These are phyloP conservation scores for Proteles cristata DNA, from an alignment of 2,113 vertebrate species.

Conservation along the genomic window DNA sequence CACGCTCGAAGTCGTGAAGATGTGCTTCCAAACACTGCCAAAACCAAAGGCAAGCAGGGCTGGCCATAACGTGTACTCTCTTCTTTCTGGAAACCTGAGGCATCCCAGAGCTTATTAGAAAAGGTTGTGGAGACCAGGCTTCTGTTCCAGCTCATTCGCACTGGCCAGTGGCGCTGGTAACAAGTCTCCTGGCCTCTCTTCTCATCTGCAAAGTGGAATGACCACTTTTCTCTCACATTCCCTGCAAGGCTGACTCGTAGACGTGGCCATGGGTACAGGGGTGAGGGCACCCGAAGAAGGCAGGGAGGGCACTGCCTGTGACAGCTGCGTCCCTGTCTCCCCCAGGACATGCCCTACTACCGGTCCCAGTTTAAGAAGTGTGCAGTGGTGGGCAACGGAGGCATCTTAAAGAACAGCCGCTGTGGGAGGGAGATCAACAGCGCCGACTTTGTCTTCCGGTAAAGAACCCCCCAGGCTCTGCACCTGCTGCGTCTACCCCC, in stretches of 20 bases:
- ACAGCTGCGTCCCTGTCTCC: not conserved
- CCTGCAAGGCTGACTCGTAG: not conserved
- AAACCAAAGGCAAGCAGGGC: not conserved
- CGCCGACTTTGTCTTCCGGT: conserved; percentile 97
- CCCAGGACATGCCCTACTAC: conserved; percentile 97
- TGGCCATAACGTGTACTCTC: not conserved
- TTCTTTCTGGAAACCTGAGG: not conserved
- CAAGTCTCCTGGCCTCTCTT: not conserved
- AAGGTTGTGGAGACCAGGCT: not conserved
- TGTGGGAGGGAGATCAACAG: conserved; percentile 97
- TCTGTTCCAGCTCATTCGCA: not conserved
- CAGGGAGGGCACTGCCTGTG: not conserved
- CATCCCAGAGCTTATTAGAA: not conserved
- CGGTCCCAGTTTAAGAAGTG: conserved; percentile 98
- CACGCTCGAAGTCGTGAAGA: not conserved
- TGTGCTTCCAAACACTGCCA: not conserved
- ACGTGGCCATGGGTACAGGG: not conserved
- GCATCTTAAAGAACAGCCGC: conserved; percentile 97
- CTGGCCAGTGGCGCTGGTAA: not conserved
- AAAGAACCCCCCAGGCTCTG: conserved; percentile 20
- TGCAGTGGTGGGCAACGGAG: conserved; percentile 97
- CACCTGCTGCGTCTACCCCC: not conserved
- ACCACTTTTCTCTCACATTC: not conserved
- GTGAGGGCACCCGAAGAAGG: not conserved
- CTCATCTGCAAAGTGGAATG: not conserved